Evolutionary conservation across 2,888 invertebrate genomes (phyloP), one percentile per base, ranked within the genome.

Genomic region (Drosophila nigritarsus): DNA sequence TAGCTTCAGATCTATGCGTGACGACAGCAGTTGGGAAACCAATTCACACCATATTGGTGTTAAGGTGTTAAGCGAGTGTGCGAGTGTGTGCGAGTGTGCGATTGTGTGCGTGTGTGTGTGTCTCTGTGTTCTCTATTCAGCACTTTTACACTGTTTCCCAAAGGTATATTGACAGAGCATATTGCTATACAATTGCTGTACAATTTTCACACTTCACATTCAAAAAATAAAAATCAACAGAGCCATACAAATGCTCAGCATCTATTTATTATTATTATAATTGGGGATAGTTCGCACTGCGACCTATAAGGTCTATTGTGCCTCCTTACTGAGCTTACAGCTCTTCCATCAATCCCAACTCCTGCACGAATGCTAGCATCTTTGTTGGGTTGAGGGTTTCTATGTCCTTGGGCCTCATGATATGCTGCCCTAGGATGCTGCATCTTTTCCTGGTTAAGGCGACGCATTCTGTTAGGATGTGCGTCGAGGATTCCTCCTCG

Each of bases 1-100:
- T 65, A 63, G 38, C 58, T 49, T 9, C 9, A 40, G 54, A 62
- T 62, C 58, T 45, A 48, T 56, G 13, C 20, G 45, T 66, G 66
- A n/a, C 53, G 49, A 48, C 68, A 75, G 24, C 48, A 61, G 34
- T 65, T 51, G 54, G 59, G 34, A 78, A 51, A 72, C 36, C 56
- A 65, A 78, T 77, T 62, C 45, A 48, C 42, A 68, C 50, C 50
- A n/a, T 45, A 24, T 6, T 49, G 27, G 6, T 38, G 38, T 48
- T 7, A 24, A 50, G 34, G 45, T 53, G 60, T 29, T 48, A 30
- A 50, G 34, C 11, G 45, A 8, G 11, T 40, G 8, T 69, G 34
- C 49, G 24, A 6, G 30, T n/a, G n/a, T n/a, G n/a, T n/a, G n/a
- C 49, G 24, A 5, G 3, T 70, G 36, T 61, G 24, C 11, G 42